phyloP scores from a whole-genome alignment of 2,888 invertebrate species.

The Apamea epomidion region DNA sequence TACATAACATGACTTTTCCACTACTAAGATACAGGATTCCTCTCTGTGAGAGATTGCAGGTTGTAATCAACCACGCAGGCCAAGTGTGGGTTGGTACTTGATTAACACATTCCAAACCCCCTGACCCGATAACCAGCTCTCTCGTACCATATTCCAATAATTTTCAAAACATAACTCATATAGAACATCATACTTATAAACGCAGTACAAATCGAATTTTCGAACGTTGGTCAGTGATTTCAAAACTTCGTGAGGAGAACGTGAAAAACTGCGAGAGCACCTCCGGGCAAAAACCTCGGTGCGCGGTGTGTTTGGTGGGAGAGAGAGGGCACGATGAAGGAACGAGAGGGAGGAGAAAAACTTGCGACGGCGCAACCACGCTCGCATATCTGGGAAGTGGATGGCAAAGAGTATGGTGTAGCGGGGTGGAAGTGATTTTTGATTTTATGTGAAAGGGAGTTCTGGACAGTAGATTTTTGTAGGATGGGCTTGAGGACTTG shows the following conservation, averaged over 20 bases:
- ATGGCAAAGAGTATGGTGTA: conserved; percentile 71
- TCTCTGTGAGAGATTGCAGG: not conserved
- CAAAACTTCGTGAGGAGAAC: conserved; percentile 68
- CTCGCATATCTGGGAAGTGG: conserved; percentile 82
- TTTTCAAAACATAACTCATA: conserved; percentile 26
- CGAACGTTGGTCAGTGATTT: conserved; percentile 64
- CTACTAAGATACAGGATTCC: no score
- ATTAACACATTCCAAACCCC: conserved; percentile 9
- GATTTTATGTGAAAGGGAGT: not conserved
- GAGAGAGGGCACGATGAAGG: conserved; percentile 68
- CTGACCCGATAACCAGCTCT: conserved; percentile 4
- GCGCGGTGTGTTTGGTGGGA: conserved; percentile 83
- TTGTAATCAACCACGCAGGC: not conserved
- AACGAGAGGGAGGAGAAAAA: conserved; percentile 77
- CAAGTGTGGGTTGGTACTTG: not conserved
- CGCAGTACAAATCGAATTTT: conserved; percentile 64
- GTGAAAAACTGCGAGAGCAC: conserved; percentile 74
- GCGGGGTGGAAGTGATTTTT: conserved; percentile 33
- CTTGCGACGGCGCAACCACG: conserved; percentile 80
- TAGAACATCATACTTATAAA: conserved; percentile 17
- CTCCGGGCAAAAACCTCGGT: conserved; percentile 77
- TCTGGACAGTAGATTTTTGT: not conserved
- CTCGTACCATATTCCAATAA: not conserved
- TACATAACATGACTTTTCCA: not conserved
- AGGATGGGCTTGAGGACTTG: not conserved